A percentile compares a stretch with the other conserved stretches of the same genome.
These are phyloP conservation scores for Trichogramma pretiosum DNA, from an alignment of 1,140 invertebrate genomes.

Conservation along the genomic window DNA sequence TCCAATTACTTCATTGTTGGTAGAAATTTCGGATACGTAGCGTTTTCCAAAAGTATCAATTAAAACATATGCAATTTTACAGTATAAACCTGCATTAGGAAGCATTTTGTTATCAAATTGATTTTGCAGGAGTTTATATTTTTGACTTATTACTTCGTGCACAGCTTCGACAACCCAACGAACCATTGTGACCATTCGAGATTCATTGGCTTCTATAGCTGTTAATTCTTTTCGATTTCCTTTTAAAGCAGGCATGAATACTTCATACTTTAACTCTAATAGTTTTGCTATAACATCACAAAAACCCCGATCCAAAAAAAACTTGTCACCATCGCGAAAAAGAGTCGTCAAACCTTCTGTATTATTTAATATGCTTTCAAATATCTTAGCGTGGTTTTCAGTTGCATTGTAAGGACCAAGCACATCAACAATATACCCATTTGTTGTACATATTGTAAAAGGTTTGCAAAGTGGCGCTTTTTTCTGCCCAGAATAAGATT, in stretches of 20 bases:
- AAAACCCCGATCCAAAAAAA: slow-evolving; percentile 29
- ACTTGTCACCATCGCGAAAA: slow-evolving; percentile 18
- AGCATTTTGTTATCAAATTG: slow-evolving; percentile 27
- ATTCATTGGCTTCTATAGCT: slow-evolving; percentile 30
- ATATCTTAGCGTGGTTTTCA: slow-evolving; percentile 25
- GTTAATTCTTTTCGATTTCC: slow-evolving; percentile 27
- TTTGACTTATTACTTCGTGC: slow-evolving; percentile 29
- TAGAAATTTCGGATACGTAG: slow-evolving; percentile 18
- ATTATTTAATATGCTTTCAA: slow-evolving; percentile 18
- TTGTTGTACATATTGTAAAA: slow-evolving; percentile 28
- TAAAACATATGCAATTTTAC: slow-evolving; percentile 21
- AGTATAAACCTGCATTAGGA: slow-evolving; percentile 12
- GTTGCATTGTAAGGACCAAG: slow-evolving; percentile 20
- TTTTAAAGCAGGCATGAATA: slow-evolving; percentile 30
- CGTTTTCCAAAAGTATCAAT: slow-evolving; percentile 21
- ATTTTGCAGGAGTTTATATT: slow-evolving; percentile 24
- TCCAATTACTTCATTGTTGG: slow-evolving; percentile 15
- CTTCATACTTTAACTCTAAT: slow-evolving; percentile 18
- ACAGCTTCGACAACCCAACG: slow-evolving; percentile 35
- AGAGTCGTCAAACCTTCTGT: slow-evolving; percentile 8
- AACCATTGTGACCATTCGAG: slow-evolving; percentile 31
- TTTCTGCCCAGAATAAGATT: slow-evolving; percentile 22
- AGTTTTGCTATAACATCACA: slow-evolving; percentile 22
- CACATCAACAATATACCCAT: slow-evolving; percentile 26
- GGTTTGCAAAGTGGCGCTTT: slow-evolving; percentile 24